Conservation (phyloP, 2,888 invertebrate genomes). For the Drosophila austrosaltans region DNA sequence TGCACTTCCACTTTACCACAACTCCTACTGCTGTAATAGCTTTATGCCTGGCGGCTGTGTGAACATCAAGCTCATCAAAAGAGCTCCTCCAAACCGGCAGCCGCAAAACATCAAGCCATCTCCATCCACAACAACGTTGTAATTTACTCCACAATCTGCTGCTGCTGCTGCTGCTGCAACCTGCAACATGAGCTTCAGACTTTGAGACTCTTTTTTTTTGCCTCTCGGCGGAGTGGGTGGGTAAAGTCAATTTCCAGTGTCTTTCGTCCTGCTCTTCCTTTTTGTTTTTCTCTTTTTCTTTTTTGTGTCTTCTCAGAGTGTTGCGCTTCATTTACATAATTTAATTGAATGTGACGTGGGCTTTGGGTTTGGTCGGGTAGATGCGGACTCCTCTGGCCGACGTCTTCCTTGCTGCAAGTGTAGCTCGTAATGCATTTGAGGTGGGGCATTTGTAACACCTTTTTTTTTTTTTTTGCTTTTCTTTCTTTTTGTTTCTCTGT, state of each 20-base stretch:
- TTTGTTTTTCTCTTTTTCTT: conserved; percentile 19
- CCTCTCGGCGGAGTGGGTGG: conserved; percentile 68
- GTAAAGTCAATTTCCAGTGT: conserved; percentile 38
- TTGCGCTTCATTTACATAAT: conserved; percentile 79
- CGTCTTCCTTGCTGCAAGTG: conserved; percentile 54
- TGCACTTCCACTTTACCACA: conserved; percentile 13
- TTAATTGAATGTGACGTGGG: conserved; percentile 80
- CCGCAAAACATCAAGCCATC: conserved; percentile 40
- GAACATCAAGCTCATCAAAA: conserved; percentile 80
- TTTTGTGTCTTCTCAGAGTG: conserved; percentile 48
- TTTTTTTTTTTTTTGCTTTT: conserved; percentile 2
- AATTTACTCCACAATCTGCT: conserved; percentile 61
- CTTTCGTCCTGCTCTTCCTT: conserved; percentile 55
- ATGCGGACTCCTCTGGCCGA: conserved; percentile 19
- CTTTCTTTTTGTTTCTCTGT: conserved; percentile 7
- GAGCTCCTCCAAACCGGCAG: conserved; percentile 43
- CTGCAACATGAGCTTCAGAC: conserved; percentile 30
- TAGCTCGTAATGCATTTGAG: conserved; percentile 69
- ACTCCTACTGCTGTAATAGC: conserved; percentile 69
- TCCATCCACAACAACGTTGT: conserved; percentile 49
- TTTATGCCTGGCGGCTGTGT: conserved; percentile 82
- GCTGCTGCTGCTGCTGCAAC: conserved; percentile 40
- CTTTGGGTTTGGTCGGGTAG: conserved; percentile 26
- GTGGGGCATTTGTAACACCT: conserved; percentile 66
- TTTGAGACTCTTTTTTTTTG: conserved; percentile 25